These are phyloP conservation scores for Catharus ustulatus DNA, from an alignment of 2,797 vertebrate genomes.

Conservation along the genomic window DNA sequence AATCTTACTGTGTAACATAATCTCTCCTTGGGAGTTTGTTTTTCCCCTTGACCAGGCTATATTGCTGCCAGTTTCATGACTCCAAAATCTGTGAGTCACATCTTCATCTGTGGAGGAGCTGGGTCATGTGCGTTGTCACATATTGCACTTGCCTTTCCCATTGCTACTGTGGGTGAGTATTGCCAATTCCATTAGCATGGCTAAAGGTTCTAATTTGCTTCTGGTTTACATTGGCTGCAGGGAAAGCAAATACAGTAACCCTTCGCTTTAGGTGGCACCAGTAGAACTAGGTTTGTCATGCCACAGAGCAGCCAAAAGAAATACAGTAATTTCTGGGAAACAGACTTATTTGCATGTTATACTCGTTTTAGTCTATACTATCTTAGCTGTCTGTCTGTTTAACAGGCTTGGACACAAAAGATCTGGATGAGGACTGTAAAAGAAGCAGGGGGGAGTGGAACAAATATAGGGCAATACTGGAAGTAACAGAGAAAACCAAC, in stretches of 20 bases:
- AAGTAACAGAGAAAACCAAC: not conserved
- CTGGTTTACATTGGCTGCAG: constrained; percentile 42
- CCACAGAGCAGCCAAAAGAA: constrained; percentile 25
- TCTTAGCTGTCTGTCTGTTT: not conserved
- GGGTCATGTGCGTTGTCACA: not conserved
- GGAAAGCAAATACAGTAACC: constrained; percentile 39
- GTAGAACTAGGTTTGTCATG: not conserved
- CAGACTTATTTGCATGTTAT: not conserved
- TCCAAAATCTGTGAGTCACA: constrained; percentile 3
- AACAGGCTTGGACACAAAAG: not conserved
- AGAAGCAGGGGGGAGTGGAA: not conserved
- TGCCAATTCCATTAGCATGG: not conserved
- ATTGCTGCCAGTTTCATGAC: not conserved
- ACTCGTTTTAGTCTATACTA: not conserved
- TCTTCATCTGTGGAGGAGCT: constrained; percentile 24
- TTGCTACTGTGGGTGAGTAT: not conserved
- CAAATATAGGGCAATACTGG: not conserved
- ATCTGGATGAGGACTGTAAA: not conserved
- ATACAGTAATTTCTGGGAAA: constrained; percentile 30
- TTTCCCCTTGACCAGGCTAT: not conserved
- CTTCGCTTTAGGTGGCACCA: constrained; percentile 12
- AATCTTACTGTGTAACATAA: constrained; percentile 33
- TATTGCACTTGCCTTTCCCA: not conserved
- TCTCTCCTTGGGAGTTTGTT: not conserved
- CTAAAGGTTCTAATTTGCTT: constrained; percentile 17